Evolutionary conservation across 2,888 invertebrate genomes (phyloP), one percentile per base, ranked within the genome.

Genomic region (Caenorhabditis sp.): DNA sequence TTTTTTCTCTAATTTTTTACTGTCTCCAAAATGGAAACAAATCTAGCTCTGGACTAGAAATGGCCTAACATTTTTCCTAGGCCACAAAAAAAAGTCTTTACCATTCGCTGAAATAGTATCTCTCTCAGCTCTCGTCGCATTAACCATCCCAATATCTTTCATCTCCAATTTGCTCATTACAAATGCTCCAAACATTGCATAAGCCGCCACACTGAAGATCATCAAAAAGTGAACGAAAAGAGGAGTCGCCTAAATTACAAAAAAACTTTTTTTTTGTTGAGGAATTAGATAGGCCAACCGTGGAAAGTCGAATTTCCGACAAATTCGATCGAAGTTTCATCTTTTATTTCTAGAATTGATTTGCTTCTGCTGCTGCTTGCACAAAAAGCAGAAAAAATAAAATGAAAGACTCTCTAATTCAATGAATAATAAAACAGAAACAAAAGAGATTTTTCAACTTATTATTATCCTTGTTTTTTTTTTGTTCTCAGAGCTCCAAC

Each of bases 151-250:
- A 4, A 6, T 31, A 10, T 31, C 31, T 31, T 31, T 31, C 4
- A 79, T 71, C 50, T 83, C 83, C 50, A 83, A 58, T 58, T 72
- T 78, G 62, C 79, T 67, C 78, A 83, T 83, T 27, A 81, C 76
- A 49, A 83, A 57, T 8, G 81, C 82, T 54, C 83, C 83, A 43
- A 81, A 66, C 36, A 83, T 66, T 4, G 83, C 81, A 55, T 83
- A 83, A 0, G 68, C 58, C 21, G 80, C 82, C 23, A 83, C 83
- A 51, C 77, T 69, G 36, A 76, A 69, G 12, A 83, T 82, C 83
- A 83, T 83, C 36, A 83, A 66, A 63, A 83, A 64, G 61, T 83
- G 83, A 1, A 83, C 83, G 55, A 81, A 74, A 14, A 83, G 69
- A 0, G 83, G 82, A 1, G 81, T 80, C 23, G 83, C 83, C 83